Evolutionary conservation across 2,113 vertebrate species (phyloP).

Genomic region (Athene noctua): DNA sequence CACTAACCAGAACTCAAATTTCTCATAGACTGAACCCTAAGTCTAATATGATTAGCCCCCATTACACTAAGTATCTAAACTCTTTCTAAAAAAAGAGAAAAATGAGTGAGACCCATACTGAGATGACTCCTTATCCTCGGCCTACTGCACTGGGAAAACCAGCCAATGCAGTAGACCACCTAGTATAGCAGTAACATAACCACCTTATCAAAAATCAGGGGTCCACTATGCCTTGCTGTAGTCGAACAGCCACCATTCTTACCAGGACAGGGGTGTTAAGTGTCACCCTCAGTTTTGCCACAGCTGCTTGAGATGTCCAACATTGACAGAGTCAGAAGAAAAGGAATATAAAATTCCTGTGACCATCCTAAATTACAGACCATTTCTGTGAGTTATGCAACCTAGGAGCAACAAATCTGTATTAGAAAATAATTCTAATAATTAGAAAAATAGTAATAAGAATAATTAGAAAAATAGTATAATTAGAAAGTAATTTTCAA

Average conservation of each 20-base stretch:
- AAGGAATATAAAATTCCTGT: neutral
- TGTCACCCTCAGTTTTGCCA: neutral
- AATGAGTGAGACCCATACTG: accelerated
- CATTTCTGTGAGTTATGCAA: neutral
- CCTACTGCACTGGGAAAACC: neutral
- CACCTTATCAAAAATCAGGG: neutral
- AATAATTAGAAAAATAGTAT: neutral
- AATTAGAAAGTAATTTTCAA: neutral
- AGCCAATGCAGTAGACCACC: neutral
- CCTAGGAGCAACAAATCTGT: neutral
- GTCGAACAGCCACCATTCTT: neutral
- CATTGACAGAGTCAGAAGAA: neutral
- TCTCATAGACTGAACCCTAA: neutral
- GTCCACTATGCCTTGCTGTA: neutral
- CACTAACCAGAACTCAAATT: neutral
- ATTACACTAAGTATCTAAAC: neutral
- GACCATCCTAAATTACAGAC: neutral
- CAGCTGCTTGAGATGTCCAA: neutral
- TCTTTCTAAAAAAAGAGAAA: neutral
- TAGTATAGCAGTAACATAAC: neutral
- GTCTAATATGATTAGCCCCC: neutral
- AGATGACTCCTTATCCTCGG: neutral
- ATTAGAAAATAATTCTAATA: neutral
- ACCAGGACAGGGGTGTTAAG: neutral
- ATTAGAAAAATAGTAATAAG: neutral